These are phyloP conservation scores for Saccostrea glomerata DNA, from an alignment of 1,140 invertebrate species.

Conservation along the genomic window DNA sequence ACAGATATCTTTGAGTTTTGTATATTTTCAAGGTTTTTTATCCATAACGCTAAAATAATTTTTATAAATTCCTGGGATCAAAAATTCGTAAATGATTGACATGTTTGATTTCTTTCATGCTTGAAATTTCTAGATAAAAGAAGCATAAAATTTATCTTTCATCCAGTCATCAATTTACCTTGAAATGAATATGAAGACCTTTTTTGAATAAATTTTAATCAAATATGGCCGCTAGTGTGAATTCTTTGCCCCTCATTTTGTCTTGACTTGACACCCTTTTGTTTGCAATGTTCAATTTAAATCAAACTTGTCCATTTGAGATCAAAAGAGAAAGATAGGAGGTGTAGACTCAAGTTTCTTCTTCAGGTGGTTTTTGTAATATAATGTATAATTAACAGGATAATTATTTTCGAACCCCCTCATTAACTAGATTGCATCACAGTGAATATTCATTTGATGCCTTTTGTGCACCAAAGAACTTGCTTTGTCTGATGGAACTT, in stretches of 20 bases:
- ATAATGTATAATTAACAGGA: neutral
- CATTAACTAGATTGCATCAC: constrained; percentile 9
- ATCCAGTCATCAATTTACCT: neutral
- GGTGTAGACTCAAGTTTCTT: neutral
- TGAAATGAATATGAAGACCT: constrained; percentile 1
- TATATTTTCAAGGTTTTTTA: neutral
- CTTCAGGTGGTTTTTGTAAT: neutral
- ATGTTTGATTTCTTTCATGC: neutral
- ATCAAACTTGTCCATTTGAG: constrained; percentile 2
- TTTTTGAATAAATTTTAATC: neutral
- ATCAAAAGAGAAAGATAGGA: neutral
- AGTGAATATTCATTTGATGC: neutral
- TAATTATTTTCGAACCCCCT: neutral
- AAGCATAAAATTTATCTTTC: neutral
- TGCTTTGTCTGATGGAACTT: neutral
- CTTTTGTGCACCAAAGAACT: neutral
- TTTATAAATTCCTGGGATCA: neutral
- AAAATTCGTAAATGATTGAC: neutral
- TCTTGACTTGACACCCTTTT: constrained; percentile 1
- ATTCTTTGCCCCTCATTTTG: constrained; percentile 12
- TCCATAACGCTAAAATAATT: neutral
- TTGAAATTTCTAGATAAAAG: neutral
- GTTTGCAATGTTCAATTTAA: neutral
- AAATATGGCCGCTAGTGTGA: neutral
- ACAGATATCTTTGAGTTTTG: neutral